These are phyloP conservation scores for Melitaea cinxia DNA, from an alignment of 1,140 invertebrate genomes.

Conservation along the genomic window DNA sequence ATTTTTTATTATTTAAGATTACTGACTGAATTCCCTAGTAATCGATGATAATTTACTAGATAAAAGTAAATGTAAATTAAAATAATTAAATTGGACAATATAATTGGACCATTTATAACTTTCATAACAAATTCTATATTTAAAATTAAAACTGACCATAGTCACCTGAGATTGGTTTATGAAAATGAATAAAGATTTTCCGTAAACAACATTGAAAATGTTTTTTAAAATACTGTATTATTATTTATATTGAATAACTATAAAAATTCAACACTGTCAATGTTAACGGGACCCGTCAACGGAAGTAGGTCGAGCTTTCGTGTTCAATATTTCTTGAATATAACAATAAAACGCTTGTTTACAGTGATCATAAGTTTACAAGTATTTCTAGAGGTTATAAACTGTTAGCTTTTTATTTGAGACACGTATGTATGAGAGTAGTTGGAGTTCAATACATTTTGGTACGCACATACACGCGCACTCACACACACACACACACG, in stretches of 20 bases:
- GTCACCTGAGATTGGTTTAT: too few relatives aligned
- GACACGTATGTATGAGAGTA: not conserved
- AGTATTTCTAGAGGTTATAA: not conserved
- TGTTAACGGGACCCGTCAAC: constrained; percentile 11
- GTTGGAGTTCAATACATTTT: too few relatives aligned
- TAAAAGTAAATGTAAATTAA: too few relatives aligned
- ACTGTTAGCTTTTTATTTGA: not conserved
- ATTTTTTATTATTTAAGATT: too few relatives aligned
- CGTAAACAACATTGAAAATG: not conserved
- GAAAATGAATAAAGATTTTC: not conserved
- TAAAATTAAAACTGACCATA: too few relatives aligned
- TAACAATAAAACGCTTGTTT: constrained; percentile 16
- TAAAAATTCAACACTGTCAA: constrained; percentile 23
- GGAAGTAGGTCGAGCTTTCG: constrained; percentile 16
- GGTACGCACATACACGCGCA: too few relatives aligned
- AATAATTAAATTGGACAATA: too few relatives aligned
- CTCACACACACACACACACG: too few relatives aligned
- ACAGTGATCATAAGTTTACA: not conserved
- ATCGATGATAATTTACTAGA: too few relatives aligned
- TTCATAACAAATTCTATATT: too few relatives aligned
- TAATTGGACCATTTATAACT: too few relatives aligned
- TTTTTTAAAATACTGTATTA: constrained; percentile 1
- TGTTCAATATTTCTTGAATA: constrained; percentile 17
- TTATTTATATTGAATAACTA: constrained; percentile 17
- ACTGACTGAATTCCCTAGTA: too few relatives aligned